A percentile compares a stretch with the other conserved stretches of the same genome.
Conservation (phyloP, 2,113 vertebrate genomes). For the Parotia lawesii region DNA sequence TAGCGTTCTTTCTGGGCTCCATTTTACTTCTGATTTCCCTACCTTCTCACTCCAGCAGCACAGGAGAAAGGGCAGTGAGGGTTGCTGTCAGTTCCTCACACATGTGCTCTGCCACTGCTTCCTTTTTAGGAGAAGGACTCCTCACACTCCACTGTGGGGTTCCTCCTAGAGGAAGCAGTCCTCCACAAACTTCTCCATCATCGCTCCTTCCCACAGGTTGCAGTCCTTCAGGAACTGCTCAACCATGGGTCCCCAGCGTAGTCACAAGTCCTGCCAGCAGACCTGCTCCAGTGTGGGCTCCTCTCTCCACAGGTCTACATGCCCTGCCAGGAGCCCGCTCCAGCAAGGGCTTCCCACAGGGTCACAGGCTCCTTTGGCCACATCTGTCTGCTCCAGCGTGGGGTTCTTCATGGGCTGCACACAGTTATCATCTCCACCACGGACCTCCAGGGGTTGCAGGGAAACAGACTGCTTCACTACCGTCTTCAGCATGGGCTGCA, state of each 20-base stretch:
- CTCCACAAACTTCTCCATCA: neutral
- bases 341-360: too few relatives aligned
- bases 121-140: neutral
- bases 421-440: neutral
- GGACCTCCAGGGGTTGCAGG: neutral
- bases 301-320: neutral
- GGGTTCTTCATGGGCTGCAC: too few relatives aligned
- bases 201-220: neutral
- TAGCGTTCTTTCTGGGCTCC: neutral
- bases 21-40: neutral
- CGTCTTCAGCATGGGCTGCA: neutral
- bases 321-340: neutral
- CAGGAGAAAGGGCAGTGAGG: too few relatives aligned
- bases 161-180: neutral
- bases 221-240: neutral
- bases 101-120: neutral
- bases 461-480: neutral
- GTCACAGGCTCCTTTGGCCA: too few relatives aligned
- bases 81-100: neutral
- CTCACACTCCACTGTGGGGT: neutral
- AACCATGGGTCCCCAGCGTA: fast-evolving
- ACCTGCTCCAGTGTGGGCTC: neutral
- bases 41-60: neutral
- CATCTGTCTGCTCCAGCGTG: neutral
- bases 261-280: neutral